Base-by-base conservation (phyloP, 2,797 vertebrate species). In the Lutjanus campechanus region DNA sequence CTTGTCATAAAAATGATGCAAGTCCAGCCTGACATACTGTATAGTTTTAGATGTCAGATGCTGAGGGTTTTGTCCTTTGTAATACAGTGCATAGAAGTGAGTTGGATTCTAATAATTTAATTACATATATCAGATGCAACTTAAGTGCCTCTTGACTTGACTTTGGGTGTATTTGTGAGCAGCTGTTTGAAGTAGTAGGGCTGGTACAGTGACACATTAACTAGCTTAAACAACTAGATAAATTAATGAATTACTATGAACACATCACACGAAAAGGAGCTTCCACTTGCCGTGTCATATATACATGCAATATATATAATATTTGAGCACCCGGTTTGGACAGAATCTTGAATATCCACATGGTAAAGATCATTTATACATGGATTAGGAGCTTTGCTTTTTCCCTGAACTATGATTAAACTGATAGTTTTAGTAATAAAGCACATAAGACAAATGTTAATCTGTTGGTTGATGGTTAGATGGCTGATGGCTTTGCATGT, bases 361-460 rank as follows among this genome's bases (percentile, higher is more conserved):
- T 53, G 44, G 49, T 71, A 20, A 49, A 76, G 22, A 67, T 79
- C 2, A 56, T 73, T 70, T 71, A 40, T 43, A 46, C 56, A 49
- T 44, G 15, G 54, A 62, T 84, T 55, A 64, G 4, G 13, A 15
- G 1, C 41, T 71, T 74, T 64, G 3, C 40, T 36, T 81, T 76
- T 47, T 4, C 19, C 51, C 41, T 40, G 11, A 77, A 19, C 3
- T 54, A 22, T 58, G 43, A 62, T 62, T 8, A 70, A 69, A 59
- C n/a, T 43, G 16, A 40, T 59, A 58, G 25, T 76, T 71, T 69
- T 47, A 63, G 20, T 25, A 65, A 62, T 64, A 36, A 76, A 77
- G 59, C 36, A 53, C 9, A 15, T 40, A 15, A 73, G 8, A 59
- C 13, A 46, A 36, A 47, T 51, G 16, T 60, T 85, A 2, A 46